These are phyloP conservation scores for Lasioglossum baleicum DNA, from an alignment of 1,140 invertebrate genomes.

Conservation along the genomic window DNA sequence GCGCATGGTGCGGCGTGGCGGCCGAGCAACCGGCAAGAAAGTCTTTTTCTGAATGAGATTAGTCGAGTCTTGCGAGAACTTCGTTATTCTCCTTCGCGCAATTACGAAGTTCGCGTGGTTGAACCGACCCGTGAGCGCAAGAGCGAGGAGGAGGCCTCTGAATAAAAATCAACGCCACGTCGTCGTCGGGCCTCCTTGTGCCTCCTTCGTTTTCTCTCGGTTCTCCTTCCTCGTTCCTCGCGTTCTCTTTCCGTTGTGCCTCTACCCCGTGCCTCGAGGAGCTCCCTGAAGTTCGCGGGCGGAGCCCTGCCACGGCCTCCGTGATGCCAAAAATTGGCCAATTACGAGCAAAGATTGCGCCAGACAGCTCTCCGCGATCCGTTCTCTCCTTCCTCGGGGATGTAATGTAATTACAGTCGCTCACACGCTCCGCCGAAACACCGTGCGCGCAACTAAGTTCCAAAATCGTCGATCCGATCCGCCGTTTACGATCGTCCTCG, in stretches of 20 bases:
- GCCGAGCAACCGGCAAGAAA: conserved; percentile 8
- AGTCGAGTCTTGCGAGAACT: conserved; percentile 29
- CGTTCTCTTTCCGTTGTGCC: no score
- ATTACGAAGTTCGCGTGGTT: conserved; percentile 28
- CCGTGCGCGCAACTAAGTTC: no score
- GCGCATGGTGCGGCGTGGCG: conserved; percentile 5
- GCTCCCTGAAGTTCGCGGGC: background rate
- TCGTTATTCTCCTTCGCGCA: conserved; percentile 29
- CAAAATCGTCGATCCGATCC: no score
- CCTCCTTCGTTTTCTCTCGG: background rate
- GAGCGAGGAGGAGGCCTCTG: background rate
- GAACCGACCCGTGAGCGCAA: background rate
- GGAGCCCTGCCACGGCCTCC: background rate
- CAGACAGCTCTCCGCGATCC: background rate
- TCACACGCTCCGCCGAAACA: no score
- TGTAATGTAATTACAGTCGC: no score
- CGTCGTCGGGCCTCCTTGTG: no score
- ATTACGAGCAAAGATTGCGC: conserved; percentile 4
- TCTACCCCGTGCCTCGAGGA: background rate
- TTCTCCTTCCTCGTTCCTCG: background rate
- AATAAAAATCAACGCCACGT: conserved; percentile 8
- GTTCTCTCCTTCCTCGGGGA: no score
- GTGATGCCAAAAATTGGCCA: conserved; percentile 18
- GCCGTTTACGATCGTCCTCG: no score
- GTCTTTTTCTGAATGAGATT: conserved; percentile 29